A percentile compares a stretch with the other conserved stretches of the same genome.
phyloP scores from a whole-genome alignment of 2,113 vertebrate genomes.

The Coturnix japonica region DNA sequence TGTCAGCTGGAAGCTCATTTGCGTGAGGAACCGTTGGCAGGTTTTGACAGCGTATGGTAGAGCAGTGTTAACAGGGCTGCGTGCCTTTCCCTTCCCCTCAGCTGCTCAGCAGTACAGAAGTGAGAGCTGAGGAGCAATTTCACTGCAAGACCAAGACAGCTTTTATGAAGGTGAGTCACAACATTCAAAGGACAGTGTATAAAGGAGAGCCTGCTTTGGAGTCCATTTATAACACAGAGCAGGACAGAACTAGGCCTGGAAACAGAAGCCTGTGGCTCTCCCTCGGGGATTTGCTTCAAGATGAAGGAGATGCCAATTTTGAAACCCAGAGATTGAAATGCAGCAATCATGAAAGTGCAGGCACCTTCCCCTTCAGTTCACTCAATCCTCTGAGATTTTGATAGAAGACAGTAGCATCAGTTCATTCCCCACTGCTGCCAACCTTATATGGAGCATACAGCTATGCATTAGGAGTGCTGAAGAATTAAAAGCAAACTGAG shows the following conservation, averaged over 20 bases:
- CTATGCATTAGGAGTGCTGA: background rate
- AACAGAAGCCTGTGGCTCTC: background rate
- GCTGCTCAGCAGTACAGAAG: background rate
- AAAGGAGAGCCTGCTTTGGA: constrained; percentile 18
- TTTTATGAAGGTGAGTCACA: background rate
- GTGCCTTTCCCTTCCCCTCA: background rate
- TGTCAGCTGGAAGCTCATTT: constrained; percentile 58
- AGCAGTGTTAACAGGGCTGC: background rate
- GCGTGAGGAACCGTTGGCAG: background rate
- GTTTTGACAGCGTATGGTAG: background rate
- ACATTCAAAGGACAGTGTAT: background rate
- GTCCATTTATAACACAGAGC: background rate
- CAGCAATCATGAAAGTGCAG: constrained; percentile 10
- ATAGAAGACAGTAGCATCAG: background rate
- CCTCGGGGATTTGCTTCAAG: background rate
- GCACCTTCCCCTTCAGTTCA: background rate
- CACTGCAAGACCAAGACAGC: background rate
- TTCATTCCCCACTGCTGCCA: background rate
- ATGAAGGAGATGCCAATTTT: background rate
- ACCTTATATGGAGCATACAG: background rate
- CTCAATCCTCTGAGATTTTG: background rate
- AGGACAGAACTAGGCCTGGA: background rate
- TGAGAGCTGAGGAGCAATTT: background rate
- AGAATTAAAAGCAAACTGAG: background rate
- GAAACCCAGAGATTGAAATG: background rate